Percentiles rank a stretch among this genome's conserved stretches.
Evolutionary conservation across 2,888 invertebrate genomes (phyloP).

Genomic region (Colostygia pectinataria): DNA sequence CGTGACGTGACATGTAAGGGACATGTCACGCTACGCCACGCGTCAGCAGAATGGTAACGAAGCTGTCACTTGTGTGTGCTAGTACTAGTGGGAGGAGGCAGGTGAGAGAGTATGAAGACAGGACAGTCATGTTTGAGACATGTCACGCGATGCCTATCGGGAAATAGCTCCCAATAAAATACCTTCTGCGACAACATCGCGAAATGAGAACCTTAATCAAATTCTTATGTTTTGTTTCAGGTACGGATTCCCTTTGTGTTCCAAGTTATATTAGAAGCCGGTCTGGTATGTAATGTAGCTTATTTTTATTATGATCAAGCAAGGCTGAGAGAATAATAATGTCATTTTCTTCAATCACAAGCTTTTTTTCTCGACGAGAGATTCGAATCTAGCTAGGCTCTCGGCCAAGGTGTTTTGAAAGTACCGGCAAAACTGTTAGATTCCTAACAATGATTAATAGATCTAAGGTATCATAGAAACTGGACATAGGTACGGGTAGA

Average conservation of each 20-base stretch:
- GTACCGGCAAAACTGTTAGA: too few relatives aligned
- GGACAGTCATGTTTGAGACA: background rate
- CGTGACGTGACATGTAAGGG: too few relatives aligned
- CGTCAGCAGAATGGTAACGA: too few relatives aligned
- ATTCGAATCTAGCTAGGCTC: too few relatives aligned
- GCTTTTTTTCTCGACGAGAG: too few relatives aligned
- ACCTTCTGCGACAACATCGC: slow-evolving; percentile 2
- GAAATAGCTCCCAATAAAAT: background rate
- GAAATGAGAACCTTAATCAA: slow-evolving; percentile 7
- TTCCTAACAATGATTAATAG: too few relatives aligned
- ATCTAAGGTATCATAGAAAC: too few relatives aligned
- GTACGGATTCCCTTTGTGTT: background rate
- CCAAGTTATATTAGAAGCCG: background rate
- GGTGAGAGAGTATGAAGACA: background rate
- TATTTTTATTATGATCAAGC: background rate
- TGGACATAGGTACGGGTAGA: background rate
- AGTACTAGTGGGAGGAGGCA: background rate
- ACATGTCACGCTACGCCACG: too few relatives aligned
- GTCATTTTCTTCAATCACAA: too few relatives aligned
- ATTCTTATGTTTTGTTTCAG: slow-evolving; percentile 9
- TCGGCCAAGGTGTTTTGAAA: too few relatives aligned
- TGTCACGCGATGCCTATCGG: background rate
- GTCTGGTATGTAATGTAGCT: slow-evolving; percentile 4
- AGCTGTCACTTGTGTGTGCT: background rate
- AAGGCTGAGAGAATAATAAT: background rate